phyloP scores from a whole-genome alignment of 2,888 invertebrate species.

The Tholera decimalis region DNA sequence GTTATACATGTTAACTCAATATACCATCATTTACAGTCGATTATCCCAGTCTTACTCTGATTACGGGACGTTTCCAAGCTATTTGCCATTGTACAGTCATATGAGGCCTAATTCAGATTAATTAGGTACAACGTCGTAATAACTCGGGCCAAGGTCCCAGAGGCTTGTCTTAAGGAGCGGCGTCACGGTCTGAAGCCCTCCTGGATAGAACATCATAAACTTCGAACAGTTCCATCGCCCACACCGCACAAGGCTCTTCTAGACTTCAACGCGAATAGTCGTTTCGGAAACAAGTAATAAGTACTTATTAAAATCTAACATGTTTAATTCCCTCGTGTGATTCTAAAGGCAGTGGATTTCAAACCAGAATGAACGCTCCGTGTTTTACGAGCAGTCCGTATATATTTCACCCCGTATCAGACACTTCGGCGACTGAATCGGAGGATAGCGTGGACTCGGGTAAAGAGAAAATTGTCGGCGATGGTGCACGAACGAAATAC shows the following conservation, averaged over 20 bases:
- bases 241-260: constrained; percentile 78
- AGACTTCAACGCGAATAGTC: constrained; percentile 76
- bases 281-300: constrained; percentile 54
- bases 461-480: constrained; percentile 81
- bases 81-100: constrained; percentile 70
- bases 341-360: constrained; percentile 34
- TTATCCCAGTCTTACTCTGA: constrained; percentile 62
- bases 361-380: constrained; percentile 82
- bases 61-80: constrained; percentile 56
- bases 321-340: constrained; percentile 20
- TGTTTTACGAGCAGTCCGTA: constrained; percentile 85
- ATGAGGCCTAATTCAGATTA: constrained; percentile 70
- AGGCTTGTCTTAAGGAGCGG: constrained; percentile 83
- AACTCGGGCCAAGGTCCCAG: constrained; percentile 83
- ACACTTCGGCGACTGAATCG: constrained; percentile 87
- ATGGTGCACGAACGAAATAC: constrained; percentile 83
- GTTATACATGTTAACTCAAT: constrained; percentile 11
- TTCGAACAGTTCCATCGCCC: constrained; percentile 80
- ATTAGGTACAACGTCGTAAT: constrained; percentile 76
- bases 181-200: constrained; percentile 77
- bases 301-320: constrained; percentile 26
- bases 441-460: constrained; percentile 86
- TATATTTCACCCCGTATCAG: constrained; percentile 87
- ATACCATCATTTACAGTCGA: constrained; percentile 50
- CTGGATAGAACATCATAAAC: constrained; percentile 75